Conservation (phyloP, 2,888 invertebrate genomes). For the Cryptus armator region DNA sequence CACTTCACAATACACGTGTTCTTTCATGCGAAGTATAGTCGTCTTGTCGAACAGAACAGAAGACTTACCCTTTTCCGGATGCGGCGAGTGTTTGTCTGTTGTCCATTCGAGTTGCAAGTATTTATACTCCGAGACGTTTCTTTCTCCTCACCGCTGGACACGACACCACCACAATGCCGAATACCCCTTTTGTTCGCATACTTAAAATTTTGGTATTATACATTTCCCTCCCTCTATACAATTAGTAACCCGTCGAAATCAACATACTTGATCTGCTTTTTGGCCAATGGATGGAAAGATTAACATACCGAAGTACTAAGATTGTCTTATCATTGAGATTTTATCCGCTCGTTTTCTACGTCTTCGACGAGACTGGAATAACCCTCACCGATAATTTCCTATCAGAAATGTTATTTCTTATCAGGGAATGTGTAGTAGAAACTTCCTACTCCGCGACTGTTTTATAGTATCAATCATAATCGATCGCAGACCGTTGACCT, state of each 20-base stretch:
- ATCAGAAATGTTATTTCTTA: not conserved
- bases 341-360: not conserved
- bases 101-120: constrained; percentile 30
- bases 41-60: not conserved
- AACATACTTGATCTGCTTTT: not conserved
- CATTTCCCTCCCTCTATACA: not conserved
- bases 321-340: not conserved
- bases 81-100: constrained; percentile 55
- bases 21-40: not conserved
- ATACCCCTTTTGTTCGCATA: not conserved
- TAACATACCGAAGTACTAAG: not conserved
- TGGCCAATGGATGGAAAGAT: not conserved
- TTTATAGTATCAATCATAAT: not conserved
- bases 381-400: not conserved
- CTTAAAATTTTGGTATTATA: not conserved
- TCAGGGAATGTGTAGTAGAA: not conserved
- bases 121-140: constrained; percentile 60
- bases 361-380: not conserved
- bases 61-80: constrained; percentile 62
- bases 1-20: not conserved
- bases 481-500: not conserved
- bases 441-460: not conserved
- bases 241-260: not conserved
- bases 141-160: constrained; percentile 30
- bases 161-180: constrained; percentile 29